Evolutionary conservation across 2,113 vertebrate genomes (phyloP).

Genomic region (Scolopax mira): DNA sequence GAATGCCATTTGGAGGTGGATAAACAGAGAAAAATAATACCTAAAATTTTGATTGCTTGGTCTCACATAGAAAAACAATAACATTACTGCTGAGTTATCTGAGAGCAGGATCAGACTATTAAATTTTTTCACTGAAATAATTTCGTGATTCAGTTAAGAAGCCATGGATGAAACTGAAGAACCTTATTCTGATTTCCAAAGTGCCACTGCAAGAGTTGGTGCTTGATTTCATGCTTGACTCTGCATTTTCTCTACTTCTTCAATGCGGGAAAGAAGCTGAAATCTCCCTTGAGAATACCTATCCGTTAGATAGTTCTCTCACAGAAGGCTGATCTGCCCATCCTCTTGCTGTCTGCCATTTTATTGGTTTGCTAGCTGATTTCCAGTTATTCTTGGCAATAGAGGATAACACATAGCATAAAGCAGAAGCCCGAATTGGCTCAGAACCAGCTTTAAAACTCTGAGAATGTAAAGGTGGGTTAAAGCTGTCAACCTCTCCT

Average conservation of each 20-base stretch:
- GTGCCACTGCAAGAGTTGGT: not conserved
- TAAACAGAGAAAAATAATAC: not conserved
- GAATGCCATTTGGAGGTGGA: not conserved
- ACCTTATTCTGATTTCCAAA: not conserved
- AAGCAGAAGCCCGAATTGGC: not conserved
- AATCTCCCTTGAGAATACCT: not conserved
- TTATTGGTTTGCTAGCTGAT: not conserved
- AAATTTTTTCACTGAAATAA: not conserved
- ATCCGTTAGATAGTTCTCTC: not conserved
- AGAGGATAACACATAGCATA: not conserved
- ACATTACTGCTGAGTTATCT: not conserved
- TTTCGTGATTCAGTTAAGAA: not conserved
- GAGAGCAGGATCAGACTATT: not conserved
- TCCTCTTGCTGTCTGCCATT: not conserved
- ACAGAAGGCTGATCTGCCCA: not conserved
- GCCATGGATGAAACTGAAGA: not conserved
- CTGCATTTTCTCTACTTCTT: not conserved
- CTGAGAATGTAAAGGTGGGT: not conserved
- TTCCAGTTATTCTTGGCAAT: not conserved
- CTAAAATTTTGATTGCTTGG: not conserved
- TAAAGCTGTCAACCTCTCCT: not conserved
- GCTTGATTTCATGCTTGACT: not conserved
- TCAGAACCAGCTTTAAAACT: not conserved
- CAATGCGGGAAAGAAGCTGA: not conserved
- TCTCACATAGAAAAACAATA: not conserved